Evolutionary conservation across 2,113 vertebrate species (phyloP).

Genomic region (Pluvialis apricaria): DNA sequence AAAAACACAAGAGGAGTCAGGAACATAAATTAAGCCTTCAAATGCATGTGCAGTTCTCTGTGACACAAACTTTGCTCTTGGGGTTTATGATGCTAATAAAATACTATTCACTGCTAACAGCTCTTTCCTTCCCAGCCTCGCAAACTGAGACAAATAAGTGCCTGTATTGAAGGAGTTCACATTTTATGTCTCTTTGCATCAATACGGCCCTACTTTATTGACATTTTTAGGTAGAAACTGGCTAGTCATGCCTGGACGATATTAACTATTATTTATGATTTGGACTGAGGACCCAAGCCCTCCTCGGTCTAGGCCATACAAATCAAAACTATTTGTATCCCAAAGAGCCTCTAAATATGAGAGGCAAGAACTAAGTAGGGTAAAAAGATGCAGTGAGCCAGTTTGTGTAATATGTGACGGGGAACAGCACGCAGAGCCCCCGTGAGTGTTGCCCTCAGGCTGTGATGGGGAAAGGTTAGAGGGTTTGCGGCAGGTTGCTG

Average conservation of each 20-base stretch:
- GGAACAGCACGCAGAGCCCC: neutral
- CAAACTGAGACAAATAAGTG: constrained; percentile 52
- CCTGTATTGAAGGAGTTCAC: constrained; percentile 30
- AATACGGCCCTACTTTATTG: constrained; percentile 15
- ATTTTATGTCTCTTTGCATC: constrained; percentile 50
- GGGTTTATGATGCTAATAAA: constrained; percentile 67
- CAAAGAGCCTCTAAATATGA: neutral
- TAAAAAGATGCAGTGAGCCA: neutral
- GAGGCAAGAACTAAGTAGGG: neutral
- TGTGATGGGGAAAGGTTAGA: fast-evolving
- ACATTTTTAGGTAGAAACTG: constrained; percentile 24
- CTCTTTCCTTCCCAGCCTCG: constrained; percentile 33
- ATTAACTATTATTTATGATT: constrained; percentile 28
- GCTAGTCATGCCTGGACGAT: neutral
- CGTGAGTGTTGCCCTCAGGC: fast-evolving
- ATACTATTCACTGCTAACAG: constrained; percentile 51
- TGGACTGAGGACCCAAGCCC: neutral
- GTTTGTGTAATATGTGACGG: neutral
- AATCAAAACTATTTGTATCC: neutral
- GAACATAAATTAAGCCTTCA: constrained; percentile 51
- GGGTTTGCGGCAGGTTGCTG: neutral
- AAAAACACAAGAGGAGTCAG: neutral
- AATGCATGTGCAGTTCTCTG: constrained; percentile 48
- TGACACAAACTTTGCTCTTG: constrained; percentile 69
- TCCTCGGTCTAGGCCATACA: neutral